Evolutionary conservation across 2,113 vertebrate species (phyloP).

Genomic region (Alligator sinensis): DNA sequence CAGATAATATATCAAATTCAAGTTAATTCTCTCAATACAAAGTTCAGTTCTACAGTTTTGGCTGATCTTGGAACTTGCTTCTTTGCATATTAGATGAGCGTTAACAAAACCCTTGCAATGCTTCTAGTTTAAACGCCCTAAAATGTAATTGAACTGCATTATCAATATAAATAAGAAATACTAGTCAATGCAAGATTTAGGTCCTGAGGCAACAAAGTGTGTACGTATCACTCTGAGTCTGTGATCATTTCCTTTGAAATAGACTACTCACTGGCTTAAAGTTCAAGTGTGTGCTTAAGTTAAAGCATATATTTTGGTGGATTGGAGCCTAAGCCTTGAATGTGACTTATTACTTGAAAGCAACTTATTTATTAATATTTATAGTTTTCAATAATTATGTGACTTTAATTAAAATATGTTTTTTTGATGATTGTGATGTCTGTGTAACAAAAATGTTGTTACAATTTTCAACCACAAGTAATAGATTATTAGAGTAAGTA

Average conservation of each 20-base stretch:
- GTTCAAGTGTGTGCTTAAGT: background rate
- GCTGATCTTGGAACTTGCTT: too few species aligned
- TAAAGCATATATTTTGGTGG: conserved; percentile 25
- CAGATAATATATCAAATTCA: background rate
- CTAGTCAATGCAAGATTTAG: background rate
- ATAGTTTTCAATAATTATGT: background rate
- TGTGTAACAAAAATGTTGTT: conserved; percentile 1
- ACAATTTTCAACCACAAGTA: background rate
- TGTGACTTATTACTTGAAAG: background rate
- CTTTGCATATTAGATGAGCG: too few species aligned
- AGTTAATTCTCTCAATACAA: background rate
- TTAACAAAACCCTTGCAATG: too few species aligned
- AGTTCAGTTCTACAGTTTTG: background rate
- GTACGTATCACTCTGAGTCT: background rate
- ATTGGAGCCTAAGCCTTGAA: background rate
- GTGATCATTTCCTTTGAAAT: background rate
- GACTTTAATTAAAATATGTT: background rate
- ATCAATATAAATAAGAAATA: background rate
- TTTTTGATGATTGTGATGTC: conserved; percentile 32
- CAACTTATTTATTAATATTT: accelerated
- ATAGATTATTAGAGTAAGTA: conserved; percentile 33
- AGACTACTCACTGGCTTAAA: conserved; percentile 24
- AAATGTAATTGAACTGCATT: background rate
- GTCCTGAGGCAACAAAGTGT: background rate
- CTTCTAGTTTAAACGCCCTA: background rate